phyloP scores from a whole-genome alignment of 2,888 invertebrate species.

The Steinernema carpocapsae region DNA sequence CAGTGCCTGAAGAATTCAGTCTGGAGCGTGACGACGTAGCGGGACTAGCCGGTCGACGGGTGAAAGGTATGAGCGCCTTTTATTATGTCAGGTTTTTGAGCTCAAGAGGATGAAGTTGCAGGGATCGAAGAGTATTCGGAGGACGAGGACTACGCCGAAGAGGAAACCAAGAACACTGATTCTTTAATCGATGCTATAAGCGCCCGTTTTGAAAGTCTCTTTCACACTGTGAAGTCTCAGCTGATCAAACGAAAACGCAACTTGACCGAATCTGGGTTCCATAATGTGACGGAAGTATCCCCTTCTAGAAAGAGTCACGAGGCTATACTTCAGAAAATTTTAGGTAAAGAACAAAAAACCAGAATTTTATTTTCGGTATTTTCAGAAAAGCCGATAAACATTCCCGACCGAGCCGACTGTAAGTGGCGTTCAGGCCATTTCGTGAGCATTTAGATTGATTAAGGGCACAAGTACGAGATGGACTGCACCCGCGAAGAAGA shows the following conservation, averaged over 20 bases:
- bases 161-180: not conserved
- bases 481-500: conserved; percentile 10
- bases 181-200: not conserved
- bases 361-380: not conserved
- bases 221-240: not conserved
- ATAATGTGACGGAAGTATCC: not conserved
- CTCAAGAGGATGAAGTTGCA: too few species aligned
- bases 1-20: not conserved
- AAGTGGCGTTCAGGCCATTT: not conserved
- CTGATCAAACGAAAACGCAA: not conserved
- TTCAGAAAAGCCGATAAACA: conserved; percentile 17
- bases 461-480: conserved; percentile 31
- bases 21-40: not conserved
- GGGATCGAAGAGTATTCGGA: not conserved
- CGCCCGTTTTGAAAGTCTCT: not conserved
- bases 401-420: not conserved
- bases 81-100: too few species aligned
- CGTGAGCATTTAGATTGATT: not conserved
- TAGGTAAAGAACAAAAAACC: not conserved
- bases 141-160: conserved; percentile 12
- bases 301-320: not conserved
- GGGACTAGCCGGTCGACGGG: too few species aligned
- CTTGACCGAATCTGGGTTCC: not conserved
- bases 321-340: conserved; percentile 9
- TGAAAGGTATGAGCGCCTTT: not conserved